Evolutionary conservation across 2,797 vertebrate genomes (phyloP).

Genomic region (Pseudotriccus pelzelni): DNA sequence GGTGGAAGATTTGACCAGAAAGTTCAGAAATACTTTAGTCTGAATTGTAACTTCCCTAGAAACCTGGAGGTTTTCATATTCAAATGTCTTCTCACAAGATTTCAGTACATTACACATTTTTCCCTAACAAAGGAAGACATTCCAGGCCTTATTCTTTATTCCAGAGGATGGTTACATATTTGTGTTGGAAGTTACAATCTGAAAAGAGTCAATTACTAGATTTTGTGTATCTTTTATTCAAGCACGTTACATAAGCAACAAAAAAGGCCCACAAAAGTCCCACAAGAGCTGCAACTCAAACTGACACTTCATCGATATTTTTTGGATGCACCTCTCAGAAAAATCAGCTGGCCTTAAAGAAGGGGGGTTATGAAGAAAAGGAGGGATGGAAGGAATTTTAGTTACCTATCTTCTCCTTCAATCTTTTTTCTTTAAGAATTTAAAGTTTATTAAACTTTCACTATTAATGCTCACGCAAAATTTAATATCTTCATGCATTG

Average conservation of each 20-base stretch:
- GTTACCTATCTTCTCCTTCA: neutral
- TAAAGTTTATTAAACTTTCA: neutral
- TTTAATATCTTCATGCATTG: neutral
- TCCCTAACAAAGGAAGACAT: neutral
- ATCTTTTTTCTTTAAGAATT: neutral
- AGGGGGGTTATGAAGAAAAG: neutral
- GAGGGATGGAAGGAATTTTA: neutral
- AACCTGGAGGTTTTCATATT: neutral
- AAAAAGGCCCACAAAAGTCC: neutral
- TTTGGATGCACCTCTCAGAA: neutral
- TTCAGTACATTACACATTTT: neutral
- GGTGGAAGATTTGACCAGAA: neutral
- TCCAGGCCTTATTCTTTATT: neutral
- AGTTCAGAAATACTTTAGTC: neutral
- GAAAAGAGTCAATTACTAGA: neutral
- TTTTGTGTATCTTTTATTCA: neutral
- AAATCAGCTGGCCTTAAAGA: neutral
- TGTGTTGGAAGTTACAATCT: neutral
- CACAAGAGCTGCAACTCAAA: neutral
- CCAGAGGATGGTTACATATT: neutral
- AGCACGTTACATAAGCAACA: neutral
- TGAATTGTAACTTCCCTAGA: neutral
- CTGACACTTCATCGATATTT: neutral
- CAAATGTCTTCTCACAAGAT: neutral
- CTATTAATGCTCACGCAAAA: neutral